Conservation (phyloP, 2,888 invertebrate genomes). For the Macrophya annulata region DNA sequence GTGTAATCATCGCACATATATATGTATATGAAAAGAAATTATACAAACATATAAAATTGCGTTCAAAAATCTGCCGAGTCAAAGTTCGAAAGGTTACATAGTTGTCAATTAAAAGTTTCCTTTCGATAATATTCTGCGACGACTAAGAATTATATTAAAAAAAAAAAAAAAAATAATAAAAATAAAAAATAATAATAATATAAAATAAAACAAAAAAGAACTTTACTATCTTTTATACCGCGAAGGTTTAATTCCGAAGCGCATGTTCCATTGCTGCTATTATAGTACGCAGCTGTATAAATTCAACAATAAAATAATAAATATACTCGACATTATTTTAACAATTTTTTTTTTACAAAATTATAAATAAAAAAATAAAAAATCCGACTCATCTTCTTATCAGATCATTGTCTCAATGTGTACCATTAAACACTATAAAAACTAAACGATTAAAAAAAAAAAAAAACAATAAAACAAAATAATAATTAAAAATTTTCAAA, state of each 20-base stretch:
- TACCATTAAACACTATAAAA: neutral
- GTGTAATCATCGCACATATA: neutral
- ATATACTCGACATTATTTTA: too few species aligned
- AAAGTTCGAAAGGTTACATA: constrained; percentile 4
- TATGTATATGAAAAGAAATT: neutral
- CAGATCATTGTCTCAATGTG: neutral
- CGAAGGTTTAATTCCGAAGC: neutral
- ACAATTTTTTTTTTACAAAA: neutral
- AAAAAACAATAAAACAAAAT: neutral
- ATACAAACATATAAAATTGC: neutral
- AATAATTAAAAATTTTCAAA: neutral
- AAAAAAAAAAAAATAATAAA: neutral
- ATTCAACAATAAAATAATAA: neutral
- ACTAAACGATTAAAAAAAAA: neutral
- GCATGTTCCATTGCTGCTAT: too few species aligned
- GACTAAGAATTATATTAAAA: neutral
- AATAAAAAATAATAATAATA: neutral
- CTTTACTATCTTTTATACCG: neutral
- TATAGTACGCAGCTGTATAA: neutral
- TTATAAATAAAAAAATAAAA: neutral
- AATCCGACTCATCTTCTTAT: too few species aligned
- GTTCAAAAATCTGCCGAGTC: neutral
- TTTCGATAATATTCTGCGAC: constrained; percentile 3
- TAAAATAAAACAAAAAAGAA: too few species aligned
- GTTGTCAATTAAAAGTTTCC: constrained; percentile 30